These are phyloP conservation scores for Argyrosomus japonicus DNA, from an alignment of 2,113 vertebrate genomes.

Conservation along the genomic window DNA sequence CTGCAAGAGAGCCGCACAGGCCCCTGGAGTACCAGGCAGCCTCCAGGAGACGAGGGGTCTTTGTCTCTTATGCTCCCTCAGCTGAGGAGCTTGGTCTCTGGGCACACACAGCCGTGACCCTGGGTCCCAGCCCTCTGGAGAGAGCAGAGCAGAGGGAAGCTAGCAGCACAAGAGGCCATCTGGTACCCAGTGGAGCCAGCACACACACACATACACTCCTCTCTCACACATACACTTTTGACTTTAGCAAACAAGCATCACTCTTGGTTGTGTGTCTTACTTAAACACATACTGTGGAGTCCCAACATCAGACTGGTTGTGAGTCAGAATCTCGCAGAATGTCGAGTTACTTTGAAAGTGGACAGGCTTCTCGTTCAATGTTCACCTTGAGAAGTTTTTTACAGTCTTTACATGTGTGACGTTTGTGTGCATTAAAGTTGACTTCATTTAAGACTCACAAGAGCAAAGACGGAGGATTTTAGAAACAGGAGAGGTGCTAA, in stretches of 20 bases:
- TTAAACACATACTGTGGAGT: slow-evolving; percentile 13
- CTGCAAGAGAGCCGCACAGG: slow-evolving; percentile 80
- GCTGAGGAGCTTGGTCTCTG: slow-evolving; percentile 79
- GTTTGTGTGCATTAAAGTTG: background rate
- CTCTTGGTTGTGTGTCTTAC: slow-evolving; percentile 33
- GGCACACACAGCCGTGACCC: slow-evolving; percentile 73
- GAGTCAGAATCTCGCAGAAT: background rate
- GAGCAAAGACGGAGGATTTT: background rate
- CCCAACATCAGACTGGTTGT: slow-evolving; percentile 6
- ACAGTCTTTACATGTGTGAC: background rate
- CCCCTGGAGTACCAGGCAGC: slow-evolving; percentile 69
- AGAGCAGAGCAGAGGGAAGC: slow-evolving; percentile 61
- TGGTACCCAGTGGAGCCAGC: slow-evolving; percentile 73
- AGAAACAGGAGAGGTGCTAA: background rate
- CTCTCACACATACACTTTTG: slow-evolving; percentile 17
- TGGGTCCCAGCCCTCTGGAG: slow-evolving; percentile 70
- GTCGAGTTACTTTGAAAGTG: background rate
- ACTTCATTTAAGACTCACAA: background rate
- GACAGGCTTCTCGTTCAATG: background rate
- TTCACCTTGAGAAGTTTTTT: background rate
- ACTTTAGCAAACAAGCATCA: slow-evolving; percentile 46
- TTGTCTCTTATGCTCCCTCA: slow-evolving; percentile 73
- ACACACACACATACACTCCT: background rate
- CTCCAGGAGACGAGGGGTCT: slow-evolving; percentile 74
- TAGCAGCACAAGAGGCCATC: slow-evolving; percentile 80